Conservation (phyloP, 2,797 vertebrate species). For the Cossypha polioptera region DNA sequence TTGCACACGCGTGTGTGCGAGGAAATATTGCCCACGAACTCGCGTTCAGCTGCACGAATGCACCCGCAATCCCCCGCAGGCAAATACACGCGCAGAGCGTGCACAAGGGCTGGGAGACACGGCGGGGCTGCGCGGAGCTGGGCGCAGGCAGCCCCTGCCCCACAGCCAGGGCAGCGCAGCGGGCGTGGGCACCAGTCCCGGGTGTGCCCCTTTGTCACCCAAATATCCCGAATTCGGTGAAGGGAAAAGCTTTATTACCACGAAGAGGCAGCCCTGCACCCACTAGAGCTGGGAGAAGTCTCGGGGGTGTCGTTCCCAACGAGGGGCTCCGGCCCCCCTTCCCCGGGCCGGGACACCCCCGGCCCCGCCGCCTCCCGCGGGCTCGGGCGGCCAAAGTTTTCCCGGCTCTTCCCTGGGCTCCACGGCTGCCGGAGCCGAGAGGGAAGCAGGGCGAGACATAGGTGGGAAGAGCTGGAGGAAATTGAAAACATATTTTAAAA, state of each 20-base stretch:
- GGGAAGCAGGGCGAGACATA: not conserved
- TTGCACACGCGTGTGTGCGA: not conserved
- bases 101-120: not conserved
- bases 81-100: not conserved
- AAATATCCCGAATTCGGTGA: not conserved
- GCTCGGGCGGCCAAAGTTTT: not conserved
- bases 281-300: not conserved
- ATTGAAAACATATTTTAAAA: conserved; percentile 36
- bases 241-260: not conserved
- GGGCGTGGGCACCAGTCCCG: not conserved
- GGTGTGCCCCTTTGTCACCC: not conserved
- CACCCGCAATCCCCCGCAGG: not conserved
- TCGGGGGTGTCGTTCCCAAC: not conserved
- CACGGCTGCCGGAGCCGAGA: not conserved
- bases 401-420: not conserved
- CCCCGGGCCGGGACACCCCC: not conserved
- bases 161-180: not conserved
- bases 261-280: not conserved
- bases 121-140: not conserved
- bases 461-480: conserved; percentile 22
- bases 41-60: not conserved
- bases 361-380: not conserved
- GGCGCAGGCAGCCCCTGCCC: too few species aligned
- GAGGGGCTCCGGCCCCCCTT: not conserved
- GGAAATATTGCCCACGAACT: not conserved